A percentile compares a stretch with the other conserved stretches of the same genome.
Evolutionary conservation across 1,140 invertebrate species (phyloP).

Genomic region (Tetragonula clypearis): DNA sequence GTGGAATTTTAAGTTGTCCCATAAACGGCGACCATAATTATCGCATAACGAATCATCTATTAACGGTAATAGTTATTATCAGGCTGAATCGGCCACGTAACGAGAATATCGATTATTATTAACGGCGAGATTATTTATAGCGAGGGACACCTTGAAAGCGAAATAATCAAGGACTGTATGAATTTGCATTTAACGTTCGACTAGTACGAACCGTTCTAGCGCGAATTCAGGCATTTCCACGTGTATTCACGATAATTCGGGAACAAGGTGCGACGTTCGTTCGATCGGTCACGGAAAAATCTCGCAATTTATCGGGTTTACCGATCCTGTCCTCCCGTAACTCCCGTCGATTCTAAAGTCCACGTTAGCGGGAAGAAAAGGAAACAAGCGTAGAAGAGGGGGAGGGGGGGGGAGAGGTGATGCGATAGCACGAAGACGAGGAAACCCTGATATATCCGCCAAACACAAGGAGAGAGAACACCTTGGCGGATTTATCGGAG

Average conservation of each 20-base stretch:
- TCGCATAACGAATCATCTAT: constrained; percentile 17
- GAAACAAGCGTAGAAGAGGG: constrained; percentile 54
- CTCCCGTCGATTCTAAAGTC: constrained; percentile 65
- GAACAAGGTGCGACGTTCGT: background rate
- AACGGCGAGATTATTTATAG: constrained; percentile 37
- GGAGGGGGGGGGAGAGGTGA: constrained; percentile 39
- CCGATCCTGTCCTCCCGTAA: constrained; percentile 33
- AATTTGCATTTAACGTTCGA: constrained; percentile 16
- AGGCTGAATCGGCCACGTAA: constrained; percentile 20
- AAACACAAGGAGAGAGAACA: constrained; percentile 74
- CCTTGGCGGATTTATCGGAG: constrained; percentile 77
- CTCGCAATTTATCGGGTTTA: constrained; percentile 63
- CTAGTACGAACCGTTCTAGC: background rate
- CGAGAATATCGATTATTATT: constrained; percentile 36
- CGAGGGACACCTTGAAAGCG: constrained; percentile 25
- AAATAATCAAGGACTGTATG: constrained; percentile 19
- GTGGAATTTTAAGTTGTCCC: constrained; percentile 18
- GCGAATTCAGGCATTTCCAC: background rate
- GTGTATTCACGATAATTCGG: background rate
- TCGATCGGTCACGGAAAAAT: constrained; percentile 42
- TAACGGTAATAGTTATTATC: constrained; percentile 42
- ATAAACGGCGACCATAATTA: constrained; percentile 3
- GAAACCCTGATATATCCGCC: constrained; percentile 80
- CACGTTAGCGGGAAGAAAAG: constrained; percentile 45
- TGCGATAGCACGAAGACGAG: constrained; percentile 56